Conservation (phyloP, 2,797 vertebrate genomes). For the Psittacula derbiana region DNA sequence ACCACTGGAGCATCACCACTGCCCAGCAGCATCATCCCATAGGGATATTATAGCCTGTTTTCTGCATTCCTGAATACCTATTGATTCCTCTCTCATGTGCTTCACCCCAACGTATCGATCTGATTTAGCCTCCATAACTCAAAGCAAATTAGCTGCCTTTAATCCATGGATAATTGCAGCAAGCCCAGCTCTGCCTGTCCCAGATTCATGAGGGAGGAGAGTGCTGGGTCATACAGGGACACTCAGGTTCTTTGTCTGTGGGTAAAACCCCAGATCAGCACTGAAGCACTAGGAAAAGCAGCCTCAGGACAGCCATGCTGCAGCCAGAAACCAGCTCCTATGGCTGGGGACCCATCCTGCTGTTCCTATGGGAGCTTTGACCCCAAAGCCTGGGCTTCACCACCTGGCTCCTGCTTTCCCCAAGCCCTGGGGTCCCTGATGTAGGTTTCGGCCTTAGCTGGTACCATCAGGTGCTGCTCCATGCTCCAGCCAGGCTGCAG, state of each 20-base stretch:
- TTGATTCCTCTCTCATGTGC: neutral
- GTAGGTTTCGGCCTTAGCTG: neutral
- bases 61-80: neutral
- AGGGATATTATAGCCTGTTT: neutral
- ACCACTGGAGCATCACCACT: fast-evolving
- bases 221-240: neutral
- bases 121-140: neutral
- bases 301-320: neutral
- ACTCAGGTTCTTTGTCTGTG: neutral
- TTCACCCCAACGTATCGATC: conserved; percentile 9
- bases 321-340: neutral
- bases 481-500: neutral
- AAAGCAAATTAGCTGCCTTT: conserved; percentile 56
- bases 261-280: neutral
- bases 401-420: neutral
- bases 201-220: neutral
- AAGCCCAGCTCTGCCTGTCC: conserved; percentile 1
- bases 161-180: conserved; percentile 7
- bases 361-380: neutral
- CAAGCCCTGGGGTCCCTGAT: neutral
- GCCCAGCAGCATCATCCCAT: neutral
- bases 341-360: neutral
- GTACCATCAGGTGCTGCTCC: neutral
- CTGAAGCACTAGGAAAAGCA: neutral
- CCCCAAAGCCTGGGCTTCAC: neutral